Evolutionary conservation across 2,888 invertebrate genomes (phyloP).

Genomic region (Unio pictorum): DNA sequence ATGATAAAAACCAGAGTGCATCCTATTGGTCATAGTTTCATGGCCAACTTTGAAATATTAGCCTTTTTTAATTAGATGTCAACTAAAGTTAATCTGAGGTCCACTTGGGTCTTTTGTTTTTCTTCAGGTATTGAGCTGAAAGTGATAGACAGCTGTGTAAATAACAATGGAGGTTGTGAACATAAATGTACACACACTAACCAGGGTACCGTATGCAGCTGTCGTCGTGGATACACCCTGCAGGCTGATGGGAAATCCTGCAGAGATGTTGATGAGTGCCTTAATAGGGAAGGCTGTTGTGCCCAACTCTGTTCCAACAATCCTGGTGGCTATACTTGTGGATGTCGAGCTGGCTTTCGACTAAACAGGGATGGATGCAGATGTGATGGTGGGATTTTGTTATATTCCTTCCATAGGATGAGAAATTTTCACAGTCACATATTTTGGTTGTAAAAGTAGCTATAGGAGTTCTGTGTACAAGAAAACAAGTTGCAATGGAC

Average conservation of each 20-base stretch:
- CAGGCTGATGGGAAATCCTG: constrained; percentile 67
- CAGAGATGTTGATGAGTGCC: constrained; percentile 74
- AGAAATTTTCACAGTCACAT: too few relatives aligned
- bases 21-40: too few relatives aligned
- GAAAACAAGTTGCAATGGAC: too few relatives aligned
- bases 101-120: neutral
- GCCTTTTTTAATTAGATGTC: constrained; percentile 5
- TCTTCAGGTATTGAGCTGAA: constrained; percentile 69
- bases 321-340: constrained; percentile 66
- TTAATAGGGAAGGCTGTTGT: constrained; percentile 77
- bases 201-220: constrained; percentile 60
- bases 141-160: constrained; percentile 71
- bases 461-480: too few relatives aligned
- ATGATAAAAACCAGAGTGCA: too few relatives aligned
- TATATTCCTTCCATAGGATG: neutral
- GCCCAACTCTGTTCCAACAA: constrained; percentile 78
- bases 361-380: constrained; percentile 57
- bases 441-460: too few relatives aligned
- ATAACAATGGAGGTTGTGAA: constrained; percentile 74
- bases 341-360: constrained; percentile 63
- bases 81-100: neutral
- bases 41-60: neutral
- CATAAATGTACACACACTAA: constrained; percentile 72
- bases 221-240: constrained; percentile 60
- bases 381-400: constrained; percentile 55